These are phyloP conservation scores for Chalcis sispes DNA, from an alignment of 2,888 invertebrate species.

Conservation along the genomic window DNA sequence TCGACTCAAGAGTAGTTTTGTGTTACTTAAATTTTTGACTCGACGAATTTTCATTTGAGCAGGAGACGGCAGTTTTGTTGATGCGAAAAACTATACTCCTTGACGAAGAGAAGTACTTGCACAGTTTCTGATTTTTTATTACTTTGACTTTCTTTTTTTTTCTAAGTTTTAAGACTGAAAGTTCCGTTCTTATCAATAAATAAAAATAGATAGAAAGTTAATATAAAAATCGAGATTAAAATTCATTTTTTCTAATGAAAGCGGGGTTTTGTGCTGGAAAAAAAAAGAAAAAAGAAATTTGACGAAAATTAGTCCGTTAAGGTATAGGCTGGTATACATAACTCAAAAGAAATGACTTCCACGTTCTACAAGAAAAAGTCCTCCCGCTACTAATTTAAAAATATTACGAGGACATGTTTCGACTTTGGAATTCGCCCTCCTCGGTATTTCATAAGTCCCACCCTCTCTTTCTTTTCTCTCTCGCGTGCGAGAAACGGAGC, in stretches of 20 bases:
- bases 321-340: slow-evolving; percentile 15
- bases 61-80: slow-evolving; percentile 64
- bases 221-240: not conserved
- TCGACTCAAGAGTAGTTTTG: no score
- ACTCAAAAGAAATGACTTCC: slow-evolving; percentile 29
- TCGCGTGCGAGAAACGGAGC: not conserved
- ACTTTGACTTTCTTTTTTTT: not conserved
- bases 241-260: not conserved
- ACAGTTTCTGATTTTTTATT: not conserved
- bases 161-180: not conserved
- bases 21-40: no score
- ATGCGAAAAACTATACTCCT: slow-evolving; percentile 59
- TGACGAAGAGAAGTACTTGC: not conserved
- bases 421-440: slow-evolving; percentile 42
- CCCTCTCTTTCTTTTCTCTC: not conserved
- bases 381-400: slow-evolving; percentile 53
- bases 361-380: slow-evolving; percentile 31
- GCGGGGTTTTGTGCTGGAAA: not conserved
- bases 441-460: slow-evolving; percentile 36
- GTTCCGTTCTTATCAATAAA: no score
- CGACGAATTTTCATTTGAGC: slow-evolving; percentile 66
- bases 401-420: slow-evolving; percentile 52
- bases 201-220: not conserved
- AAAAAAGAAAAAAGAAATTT: not conserved
- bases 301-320: slow-evolving; percentile 34